phyloP scores from a whole-genome alignment of 2,113 vertebrate species.

The Crypturellus undulatus region DNA sequence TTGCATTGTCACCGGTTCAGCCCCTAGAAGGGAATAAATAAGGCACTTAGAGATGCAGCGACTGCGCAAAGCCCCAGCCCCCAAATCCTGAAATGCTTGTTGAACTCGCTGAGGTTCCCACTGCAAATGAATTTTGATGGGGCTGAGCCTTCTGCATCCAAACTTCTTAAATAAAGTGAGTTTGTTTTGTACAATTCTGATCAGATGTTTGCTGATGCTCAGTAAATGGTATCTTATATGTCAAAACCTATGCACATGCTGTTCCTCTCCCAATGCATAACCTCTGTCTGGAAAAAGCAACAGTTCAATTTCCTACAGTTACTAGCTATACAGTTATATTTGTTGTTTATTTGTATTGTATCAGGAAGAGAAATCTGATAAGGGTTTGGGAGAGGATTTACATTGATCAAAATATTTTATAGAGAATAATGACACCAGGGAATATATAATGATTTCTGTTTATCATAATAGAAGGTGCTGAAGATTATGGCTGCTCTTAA shows the following conservation, averaged over 20 bases:
- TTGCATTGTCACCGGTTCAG: neutral
- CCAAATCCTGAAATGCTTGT: neutral
- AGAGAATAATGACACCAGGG: neutral
- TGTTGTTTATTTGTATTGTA: neutral
- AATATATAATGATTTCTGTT: neutral
- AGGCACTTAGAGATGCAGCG: accelerated
- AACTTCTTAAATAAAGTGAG: neutral
- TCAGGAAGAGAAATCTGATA: neutral
- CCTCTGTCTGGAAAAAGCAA: neutral
- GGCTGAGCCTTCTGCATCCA: neutral
- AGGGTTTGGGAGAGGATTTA: neutral
- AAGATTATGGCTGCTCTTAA: neutral
- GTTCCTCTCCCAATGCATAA: neutral
- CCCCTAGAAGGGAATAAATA: neutral
- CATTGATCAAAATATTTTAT: neutral
- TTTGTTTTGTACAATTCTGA: neutral
- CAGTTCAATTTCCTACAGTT: neutral
- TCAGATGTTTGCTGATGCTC: neutral
- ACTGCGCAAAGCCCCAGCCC: neutral
- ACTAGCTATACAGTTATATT: neutral
- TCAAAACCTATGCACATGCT: neutral
- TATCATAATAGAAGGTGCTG: neutral
- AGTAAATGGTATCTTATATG: neutral
- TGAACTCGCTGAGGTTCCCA: neutral
- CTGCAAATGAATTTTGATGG: neutral